Evolutionary conservation across 2,113 vertebrate species (phyloP).

Genomic region (Bubo bubo): DNA sequence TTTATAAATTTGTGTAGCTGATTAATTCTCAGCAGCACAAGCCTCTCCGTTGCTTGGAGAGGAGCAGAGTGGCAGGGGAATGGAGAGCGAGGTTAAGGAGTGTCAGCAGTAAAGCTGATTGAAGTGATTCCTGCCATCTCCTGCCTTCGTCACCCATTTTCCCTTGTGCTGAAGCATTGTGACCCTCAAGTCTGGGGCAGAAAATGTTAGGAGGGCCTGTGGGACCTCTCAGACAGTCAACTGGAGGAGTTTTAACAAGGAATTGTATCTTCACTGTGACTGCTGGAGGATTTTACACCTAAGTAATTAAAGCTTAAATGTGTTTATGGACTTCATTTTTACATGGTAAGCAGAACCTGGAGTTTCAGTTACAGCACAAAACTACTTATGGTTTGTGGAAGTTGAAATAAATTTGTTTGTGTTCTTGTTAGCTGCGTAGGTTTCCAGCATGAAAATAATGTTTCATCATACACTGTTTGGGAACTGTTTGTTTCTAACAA

Average conservation of each 20-base stretch:
- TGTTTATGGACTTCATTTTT: background rate
- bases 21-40: background rate
- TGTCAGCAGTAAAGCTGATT: background rate
- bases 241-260: background rate
- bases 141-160: background rate
- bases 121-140: background rate
- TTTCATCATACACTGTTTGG: background rate
- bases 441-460: conserved; percentile 1
- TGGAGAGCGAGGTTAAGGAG: background rate
- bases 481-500: background rate
- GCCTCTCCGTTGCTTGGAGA: background rate
- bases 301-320: background rate
- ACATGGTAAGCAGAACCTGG: background rate
- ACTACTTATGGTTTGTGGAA: background rate
- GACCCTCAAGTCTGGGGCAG: background rate
- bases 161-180: background rate
- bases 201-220: background rate
- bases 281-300: background rate
- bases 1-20: background rate
- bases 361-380: background rate
- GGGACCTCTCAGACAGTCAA: background rate
- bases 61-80: background rate
- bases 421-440: background rate
- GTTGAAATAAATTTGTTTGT: background rate
- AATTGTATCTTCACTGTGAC: background rate